Percentiles rank a stretch among this genome's conserved stretches.
phyloP scores from a whole-genome alignment of 2,113 vertebrate genomes.

The Eupsittula cactorum region DNA sequence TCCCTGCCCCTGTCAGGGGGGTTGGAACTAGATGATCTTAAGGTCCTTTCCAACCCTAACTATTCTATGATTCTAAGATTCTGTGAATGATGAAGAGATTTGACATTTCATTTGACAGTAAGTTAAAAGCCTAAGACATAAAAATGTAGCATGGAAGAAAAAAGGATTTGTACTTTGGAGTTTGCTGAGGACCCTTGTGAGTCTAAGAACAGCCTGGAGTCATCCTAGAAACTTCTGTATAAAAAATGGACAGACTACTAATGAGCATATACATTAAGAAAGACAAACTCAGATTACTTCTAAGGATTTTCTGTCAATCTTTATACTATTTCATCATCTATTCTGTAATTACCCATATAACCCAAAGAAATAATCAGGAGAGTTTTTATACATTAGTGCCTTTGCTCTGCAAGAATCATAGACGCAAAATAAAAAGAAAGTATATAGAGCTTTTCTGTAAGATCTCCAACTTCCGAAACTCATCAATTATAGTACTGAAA shows the following conservation, averaged over 20 bases:
- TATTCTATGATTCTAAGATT: no score
- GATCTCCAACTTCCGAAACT: neutral
- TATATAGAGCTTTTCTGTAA: neutral
- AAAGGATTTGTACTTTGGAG: neutral
- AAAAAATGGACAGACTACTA: neutral
- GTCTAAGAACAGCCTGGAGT: neutral
- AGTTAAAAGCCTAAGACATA: neutral
- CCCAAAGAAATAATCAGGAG: conserved; percentile 7
- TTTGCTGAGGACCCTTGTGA: neutral
- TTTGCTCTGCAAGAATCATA: neutral
- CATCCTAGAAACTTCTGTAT: neutral
- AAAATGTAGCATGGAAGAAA: neutral
- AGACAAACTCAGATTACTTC: neutral
- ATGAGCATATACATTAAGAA: conserved; percentile 5
- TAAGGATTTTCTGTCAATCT: conserved; percentile 18
- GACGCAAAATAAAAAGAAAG: neutral
- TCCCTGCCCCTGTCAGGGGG: no score
- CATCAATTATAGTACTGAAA: neutral
- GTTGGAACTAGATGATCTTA: no score
- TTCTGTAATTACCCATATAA: neutral
- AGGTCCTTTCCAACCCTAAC: no score
- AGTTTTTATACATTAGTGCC: neutral
- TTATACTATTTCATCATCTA: neutral
- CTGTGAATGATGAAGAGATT: neutral
- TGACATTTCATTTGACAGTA: neutral